phyloP scores from a whole-genome alignment of 2,113 vertebrate genomes.

The Hyla sarda region DNA sequence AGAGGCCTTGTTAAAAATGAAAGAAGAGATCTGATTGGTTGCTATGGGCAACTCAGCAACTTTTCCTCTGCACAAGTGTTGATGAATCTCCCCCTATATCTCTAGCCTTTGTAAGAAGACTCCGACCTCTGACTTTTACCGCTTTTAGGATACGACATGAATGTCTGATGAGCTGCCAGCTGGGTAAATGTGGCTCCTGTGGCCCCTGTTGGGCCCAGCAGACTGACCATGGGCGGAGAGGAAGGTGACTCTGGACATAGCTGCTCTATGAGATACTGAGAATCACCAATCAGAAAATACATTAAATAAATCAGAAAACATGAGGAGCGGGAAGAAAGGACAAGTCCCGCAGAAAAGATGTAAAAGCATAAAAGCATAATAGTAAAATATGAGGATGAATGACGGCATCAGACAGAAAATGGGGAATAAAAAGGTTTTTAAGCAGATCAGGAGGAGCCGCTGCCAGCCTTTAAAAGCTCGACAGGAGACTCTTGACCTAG shows the following conservation, averaged over 20 bases:
- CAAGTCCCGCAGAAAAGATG: not conserved
- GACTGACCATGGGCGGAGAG: not conserved
- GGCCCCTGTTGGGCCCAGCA: no score
- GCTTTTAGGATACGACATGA: no score
- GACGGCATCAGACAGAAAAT: not conserved
- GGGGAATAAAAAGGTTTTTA: conserved; percentile 21
- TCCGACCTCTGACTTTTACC: no score
- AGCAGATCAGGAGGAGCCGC: not conserved
- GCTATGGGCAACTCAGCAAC: no score
- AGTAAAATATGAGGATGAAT: not conserved
- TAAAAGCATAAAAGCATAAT: not conserved
- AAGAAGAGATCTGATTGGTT: no score
- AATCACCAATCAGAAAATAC: conserved; percentile 6
- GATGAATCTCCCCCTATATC: no score
- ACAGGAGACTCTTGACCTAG: conserved; percentile 14
- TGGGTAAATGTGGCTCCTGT: no score
- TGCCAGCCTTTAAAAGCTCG: conserved; percentile 9
- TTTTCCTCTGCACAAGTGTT: no score
- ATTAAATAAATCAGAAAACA: no score
- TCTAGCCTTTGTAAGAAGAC: no score
- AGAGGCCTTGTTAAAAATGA: no score
- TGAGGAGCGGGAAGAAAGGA: not conserved
- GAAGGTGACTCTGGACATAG: not conserved
- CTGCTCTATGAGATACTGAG: not conserved
- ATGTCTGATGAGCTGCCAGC: no score